These are phyloP conservation scores for Anarsia innoxiella DNA, from an alignment of 2,888 invertebrate species.

Conservation along the genomic window DNA sequence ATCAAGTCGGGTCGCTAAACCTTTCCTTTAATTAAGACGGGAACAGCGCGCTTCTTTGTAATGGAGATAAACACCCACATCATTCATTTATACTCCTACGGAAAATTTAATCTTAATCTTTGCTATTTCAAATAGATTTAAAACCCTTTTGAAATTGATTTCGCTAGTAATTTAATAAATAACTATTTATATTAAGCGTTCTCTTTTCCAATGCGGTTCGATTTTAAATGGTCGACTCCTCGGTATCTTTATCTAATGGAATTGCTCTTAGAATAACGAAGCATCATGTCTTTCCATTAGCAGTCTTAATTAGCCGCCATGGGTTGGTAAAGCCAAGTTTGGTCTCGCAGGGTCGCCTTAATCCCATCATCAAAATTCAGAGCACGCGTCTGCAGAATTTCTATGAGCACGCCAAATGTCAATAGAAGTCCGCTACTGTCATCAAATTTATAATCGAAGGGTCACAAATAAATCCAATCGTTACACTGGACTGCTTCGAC, in stretches of 20 bases:
- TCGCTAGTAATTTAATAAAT: too few species aligned
- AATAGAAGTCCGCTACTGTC: constrained; percentile 38
- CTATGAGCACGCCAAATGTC: constrained; percentile 54
- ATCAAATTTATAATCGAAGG: constrained; percentile 33
- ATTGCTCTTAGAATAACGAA: constrained; percentile 30
- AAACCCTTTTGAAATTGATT: too few species aligned
- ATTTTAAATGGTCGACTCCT: neutral
- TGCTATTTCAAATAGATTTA: too few species aligned
- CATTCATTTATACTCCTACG: too few species aligned
- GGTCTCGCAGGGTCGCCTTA: constrained; percentile 42
- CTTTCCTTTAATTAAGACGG: constrained; percentile 42
- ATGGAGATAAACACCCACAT: too few species aligned
- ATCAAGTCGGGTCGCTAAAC: constrained; percentile 27
- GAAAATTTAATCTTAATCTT: too few species aligned
- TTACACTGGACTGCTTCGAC: constrained; percentile 9
- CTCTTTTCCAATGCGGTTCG: neutral
- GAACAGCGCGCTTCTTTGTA: constrained; percentile 33
- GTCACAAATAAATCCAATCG: constrained; percentile 19
- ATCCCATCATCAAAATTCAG: constrained; percentile 57
- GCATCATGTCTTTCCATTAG: constrained; percentile 53
- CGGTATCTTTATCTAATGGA: constrained; percentile 22
- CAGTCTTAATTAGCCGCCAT: constrained; percentile 54
- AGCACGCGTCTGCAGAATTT: constrained; percentile 56
- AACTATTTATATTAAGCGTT: neutral
- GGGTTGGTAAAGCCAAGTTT: constrained; percentile 49